A percentile compares a stretch with the other conserved stretches of the same genome.
Evolutionary conservation across 2,113 vertebrate genomes (phyloP).

Genomic region (Malurus melanocephalus): DNA sequence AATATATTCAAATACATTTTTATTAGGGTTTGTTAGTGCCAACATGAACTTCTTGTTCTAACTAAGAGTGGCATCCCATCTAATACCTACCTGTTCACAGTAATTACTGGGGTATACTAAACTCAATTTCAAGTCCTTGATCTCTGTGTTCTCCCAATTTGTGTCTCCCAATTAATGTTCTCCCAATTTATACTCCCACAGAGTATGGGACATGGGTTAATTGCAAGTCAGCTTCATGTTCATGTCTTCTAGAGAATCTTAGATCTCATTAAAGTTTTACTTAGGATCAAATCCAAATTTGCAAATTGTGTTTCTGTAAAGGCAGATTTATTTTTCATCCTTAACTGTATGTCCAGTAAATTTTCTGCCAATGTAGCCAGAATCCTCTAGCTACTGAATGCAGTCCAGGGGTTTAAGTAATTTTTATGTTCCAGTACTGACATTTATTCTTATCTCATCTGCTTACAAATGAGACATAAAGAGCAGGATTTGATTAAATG

Average conservation of each 20-base stretch:
- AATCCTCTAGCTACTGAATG: neutral
- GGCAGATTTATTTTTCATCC: neutral
- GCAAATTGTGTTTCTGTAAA: neutral
- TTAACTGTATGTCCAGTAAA: neutral
- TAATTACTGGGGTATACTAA: neutral
- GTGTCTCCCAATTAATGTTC: neutral
- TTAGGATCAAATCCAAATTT: neutral
- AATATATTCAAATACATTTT: neutral
- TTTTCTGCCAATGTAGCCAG: neutral
- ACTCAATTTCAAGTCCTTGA: neutral
- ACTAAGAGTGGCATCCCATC: neutral
- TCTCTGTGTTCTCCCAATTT: neutral
- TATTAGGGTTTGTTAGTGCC: neutral
- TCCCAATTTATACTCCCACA: neutral
- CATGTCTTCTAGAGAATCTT: neutral
- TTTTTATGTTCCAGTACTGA: neutral
- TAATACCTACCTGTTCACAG: neutral
- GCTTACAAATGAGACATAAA: neutral
- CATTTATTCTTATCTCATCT: conserved; percentile 32
- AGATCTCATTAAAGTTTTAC: neutral
- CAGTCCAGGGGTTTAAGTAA: conserved; percentile 16
- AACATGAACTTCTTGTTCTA: neutral
- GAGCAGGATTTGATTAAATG: neutral
- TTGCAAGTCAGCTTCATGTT: neutral
- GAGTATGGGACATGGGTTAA: neutral